These are phyloP conservation scores for Aythya fuligula DNA, from an alignment of 2,797 vertebrate species.

Conservation along the genomic window DNA sequence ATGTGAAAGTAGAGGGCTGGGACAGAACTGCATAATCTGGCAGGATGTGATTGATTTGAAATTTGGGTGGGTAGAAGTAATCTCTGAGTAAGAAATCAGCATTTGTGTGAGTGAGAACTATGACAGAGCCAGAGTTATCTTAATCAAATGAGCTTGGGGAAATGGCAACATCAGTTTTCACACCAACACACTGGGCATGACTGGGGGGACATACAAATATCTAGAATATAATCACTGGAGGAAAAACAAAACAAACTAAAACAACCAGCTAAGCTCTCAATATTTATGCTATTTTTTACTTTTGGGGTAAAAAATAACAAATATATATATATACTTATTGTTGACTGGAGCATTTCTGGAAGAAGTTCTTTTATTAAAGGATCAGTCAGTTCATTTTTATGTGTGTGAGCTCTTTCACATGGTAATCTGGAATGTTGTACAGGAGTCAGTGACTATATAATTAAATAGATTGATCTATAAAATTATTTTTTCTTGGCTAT, in stretches of 20 bases:
- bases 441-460: neutral
- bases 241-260: neutral
- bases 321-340: neutral
- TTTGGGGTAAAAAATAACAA: neutral
- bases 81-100: neutral
- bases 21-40: neutral
- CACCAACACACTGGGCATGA: neutral
- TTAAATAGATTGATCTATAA: neutral
- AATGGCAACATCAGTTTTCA: neutral
- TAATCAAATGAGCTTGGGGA: neutral
- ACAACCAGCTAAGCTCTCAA: neutral
- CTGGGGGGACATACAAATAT: neutral
- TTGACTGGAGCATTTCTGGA: neutral
- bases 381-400: neutral
- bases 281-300: neutral
- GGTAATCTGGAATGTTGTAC: neutral
- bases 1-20: neutral
- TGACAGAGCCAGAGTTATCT: neutral
- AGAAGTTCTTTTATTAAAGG: neutral
- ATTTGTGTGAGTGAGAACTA: neutral
- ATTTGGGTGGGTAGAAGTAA: slow-evolving; percentile 5
- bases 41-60: slow-evolving; percentile 6
- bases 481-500: neutral
- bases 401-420: neutral
- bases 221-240: neutral